Evolutionary conservation across 2,888 invertebrate species (phyloP).

Genomic region (Ormia ochracea): DNA sequence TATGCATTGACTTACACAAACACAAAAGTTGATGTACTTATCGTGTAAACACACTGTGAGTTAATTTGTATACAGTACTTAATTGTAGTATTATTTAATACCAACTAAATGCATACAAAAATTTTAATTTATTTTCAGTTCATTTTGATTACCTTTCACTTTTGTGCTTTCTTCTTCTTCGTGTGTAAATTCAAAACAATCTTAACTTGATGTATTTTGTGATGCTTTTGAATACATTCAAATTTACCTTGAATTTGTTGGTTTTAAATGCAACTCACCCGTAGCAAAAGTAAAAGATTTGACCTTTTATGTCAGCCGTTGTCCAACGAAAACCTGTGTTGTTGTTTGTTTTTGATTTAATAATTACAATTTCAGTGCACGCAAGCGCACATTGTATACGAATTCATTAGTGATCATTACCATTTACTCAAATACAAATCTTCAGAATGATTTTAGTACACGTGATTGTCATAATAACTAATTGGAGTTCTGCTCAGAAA

Average conservation of each 20-base stretch:
- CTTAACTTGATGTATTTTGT: neutral
- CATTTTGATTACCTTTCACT: conserved; percentile 22
- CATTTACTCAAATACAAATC: neutral
- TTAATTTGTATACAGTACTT: neutral
- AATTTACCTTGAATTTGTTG: conserved; percentile 36
- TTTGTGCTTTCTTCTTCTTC: neutral
- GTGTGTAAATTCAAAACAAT: neutral
- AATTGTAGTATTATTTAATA: conserved; percentile 3
- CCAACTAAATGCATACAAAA: neutral
- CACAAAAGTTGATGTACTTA: too few species aligned
- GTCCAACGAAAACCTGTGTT: neutral
- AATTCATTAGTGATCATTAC: neutral
- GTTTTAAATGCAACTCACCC: conserved; percentile 30
- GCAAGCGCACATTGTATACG: neutral
- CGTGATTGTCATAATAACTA: neutral
- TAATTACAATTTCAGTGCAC: neutral
- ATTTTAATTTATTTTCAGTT: neutral
- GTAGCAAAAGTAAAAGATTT: conserved; percentile 5
- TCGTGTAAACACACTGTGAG: neutral
- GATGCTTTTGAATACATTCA: neutral
- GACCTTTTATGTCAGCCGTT: conserved; percentile 30
- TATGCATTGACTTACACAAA: too few species aligned
- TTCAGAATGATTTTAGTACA: neutral
- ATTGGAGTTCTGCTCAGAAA: too few species aligned
- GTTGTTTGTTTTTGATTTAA: neutral